phyloP scores from a whole-genome alignment of 30 jellyfish, hydroid and myxozoan genomes.

The Mastigias papua region DNA sequence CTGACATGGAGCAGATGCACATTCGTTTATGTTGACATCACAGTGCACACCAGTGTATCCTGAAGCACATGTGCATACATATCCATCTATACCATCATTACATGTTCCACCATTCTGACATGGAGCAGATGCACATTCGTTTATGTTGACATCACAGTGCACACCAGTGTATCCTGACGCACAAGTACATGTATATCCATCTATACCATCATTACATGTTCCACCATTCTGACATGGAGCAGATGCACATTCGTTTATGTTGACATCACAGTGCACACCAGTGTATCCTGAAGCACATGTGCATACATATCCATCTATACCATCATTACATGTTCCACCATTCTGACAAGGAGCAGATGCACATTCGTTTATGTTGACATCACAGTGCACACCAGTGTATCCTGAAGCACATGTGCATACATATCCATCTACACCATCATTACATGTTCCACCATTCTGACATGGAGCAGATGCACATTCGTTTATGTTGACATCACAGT shows the following conservation, averaged over 20 bases:
- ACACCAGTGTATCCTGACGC: constrained; percentile 55
- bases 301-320: constrained; percentile 34
- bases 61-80: constrained; percentile 40
- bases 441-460: constrained; percentile 57
- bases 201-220: constrained; percentile 58
- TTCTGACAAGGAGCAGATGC: constrained; percentile 70
- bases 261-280: constrained; percentile 39
- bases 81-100: constrained; percentile 51
- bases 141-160: constrained; percentile 50
- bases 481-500: constrained; percentile 52
- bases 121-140: constrained; percentile 73
- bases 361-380: constrained; percentile 63
- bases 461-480: constrained; percentile 74
- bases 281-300: constrained; percentile 65
- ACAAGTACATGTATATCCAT: constrained; percentile 58
- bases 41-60: constrained; percentile 68
- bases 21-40: constrained; percentile 60
- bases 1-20: constrained; percentile 65
- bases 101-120: constrained; percentile 73
- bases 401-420: constrained; percentile 67
- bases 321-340: constrained; percentile 62
- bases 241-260: constrained; percentile 63
- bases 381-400: constrained; percentile 64
- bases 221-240: constrained; percentile 66
- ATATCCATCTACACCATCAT: constrained; percentile 50